Percentiles rank a stretch among this genome's conserved stretches.
Evolutionary conservation across 1,140 invertebrate genomes (phyloP).

Genomic region (Bombus polaris): DNA sequence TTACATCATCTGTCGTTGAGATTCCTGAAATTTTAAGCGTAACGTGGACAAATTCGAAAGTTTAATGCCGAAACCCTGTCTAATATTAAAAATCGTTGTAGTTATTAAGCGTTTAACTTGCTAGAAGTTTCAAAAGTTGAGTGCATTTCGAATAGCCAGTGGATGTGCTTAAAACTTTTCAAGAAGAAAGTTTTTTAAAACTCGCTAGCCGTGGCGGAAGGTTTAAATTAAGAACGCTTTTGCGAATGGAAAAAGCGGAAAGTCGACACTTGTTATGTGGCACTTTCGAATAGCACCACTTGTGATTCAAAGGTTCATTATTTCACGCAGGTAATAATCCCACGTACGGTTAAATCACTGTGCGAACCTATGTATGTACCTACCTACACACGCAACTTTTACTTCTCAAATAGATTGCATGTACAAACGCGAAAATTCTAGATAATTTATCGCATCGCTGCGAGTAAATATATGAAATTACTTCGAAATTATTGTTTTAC

Average conservation of each 20-base stretch:
- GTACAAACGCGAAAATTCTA: not conserved
- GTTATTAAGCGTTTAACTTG: conserved; percentile 24
- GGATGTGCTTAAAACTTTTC: conserved; percentile 24
- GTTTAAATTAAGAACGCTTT: conserved; percentile 29
- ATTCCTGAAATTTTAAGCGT: not conserved
- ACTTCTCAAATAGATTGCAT: not conserved
- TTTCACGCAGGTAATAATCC: not conserved
- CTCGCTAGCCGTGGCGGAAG: conserved; percentile 3
- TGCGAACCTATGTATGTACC: too few relatives aligned
- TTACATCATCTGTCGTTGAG: not conserved
- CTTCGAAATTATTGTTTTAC: not conserved
- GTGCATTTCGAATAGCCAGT: conserved; percentile 13
- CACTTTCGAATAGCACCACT: conserved; percentile 13
- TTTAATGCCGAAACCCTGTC: not conserved
- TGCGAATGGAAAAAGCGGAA: conserved; percentile 1
- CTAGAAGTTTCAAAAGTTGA: not conserved
- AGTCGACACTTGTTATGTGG: conserved; percentile 17
- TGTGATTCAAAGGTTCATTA: not conserved
- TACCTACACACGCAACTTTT: not conserved
- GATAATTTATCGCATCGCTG: not conserved
- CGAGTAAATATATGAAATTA: not conserved
- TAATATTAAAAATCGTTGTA: conserved; percentile 11
- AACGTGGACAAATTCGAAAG: not conserved
- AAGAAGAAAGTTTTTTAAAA: conserved; percentile 21
- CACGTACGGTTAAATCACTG: too few relatives aligned